These are phyloP conservation scores for Galeopsomyia nigrocyanea DNA, from an alignment of 2,888 invertebrate species.

Conservation along the genomic window DNA sequence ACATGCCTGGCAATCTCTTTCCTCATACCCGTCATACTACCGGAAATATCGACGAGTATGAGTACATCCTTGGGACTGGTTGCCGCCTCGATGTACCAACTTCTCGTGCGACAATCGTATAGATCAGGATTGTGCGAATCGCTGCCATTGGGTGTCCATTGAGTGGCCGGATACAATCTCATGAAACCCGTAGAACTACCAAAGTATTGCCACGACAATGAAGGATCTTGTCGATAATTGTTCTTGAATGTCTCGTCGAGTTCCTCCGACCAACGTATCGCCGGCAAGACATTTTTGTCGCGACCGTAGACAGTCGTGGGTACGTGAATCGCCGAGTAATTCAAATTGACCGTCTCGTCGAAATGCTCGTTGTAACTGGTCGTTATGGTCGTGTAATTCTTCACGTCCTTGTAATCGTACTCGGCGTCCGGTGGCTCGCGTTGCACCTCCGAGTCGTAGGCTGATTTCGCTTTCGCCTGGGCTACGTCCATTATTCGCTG, in stretches of 20 bases:
- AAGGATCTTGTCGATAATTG: slow-evolving; percentile 59
- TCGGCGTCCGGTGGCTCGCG: slow-evolving; percentile 51
- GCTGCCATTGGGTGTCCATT: slow-evolving; percentile 80
- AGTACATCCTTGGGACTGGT: slow-evolving; percentile 96
- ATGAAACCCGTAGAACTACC: slow-evolving; percentile 98
- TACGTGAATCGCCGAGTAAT: slow-evolving; percentile 91
- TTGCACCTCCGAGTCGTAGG: slow-evolving; percentile 48
- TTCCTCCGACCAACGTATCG: slow-evolving; percentile 96
- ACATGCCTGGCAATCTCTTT: slow-evolving; percentile 92
- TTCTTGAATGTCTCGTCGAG: slow-evolving; percentile 87
- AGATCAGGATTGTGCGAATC: slow-evolving; percentile 78
- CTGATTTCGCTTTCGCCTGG: slow-evolving; percentile 82
- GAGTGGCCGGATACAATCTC: slow-evolving; percentile 94
- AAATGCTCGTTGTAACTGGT: slow-evolving; percentile 82
- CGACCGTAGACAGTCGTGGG: slow-evolving; percentile 96
- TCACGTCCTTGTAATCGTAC: slow-evolving; percentile 62
- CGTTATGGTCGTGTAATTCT: slow-evolving; percentile 72
- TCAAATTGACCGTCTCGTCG: slow-evolving; percentile 78
- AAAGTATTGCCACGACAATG: slow-evolving; percentile 97
- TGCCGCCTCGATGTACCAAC: slow-evolving; percentile 98
- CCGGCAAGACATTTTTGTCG: slow-evolving; percentile 89
- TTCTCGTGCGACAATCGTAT: slow-evolving; percentile 94
- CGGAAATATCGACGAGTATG: slow-evolving; percentile 89
- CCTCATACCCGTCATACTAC: slow-evolving; percentile 90
- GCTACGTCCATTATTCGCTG: slow-evolving; percentile 91